These are phyloP conservation scores for Phortica magna DNA, from an alignment of 2,888 invertebrate genomes.

Conservation along the genomic window DNA sequence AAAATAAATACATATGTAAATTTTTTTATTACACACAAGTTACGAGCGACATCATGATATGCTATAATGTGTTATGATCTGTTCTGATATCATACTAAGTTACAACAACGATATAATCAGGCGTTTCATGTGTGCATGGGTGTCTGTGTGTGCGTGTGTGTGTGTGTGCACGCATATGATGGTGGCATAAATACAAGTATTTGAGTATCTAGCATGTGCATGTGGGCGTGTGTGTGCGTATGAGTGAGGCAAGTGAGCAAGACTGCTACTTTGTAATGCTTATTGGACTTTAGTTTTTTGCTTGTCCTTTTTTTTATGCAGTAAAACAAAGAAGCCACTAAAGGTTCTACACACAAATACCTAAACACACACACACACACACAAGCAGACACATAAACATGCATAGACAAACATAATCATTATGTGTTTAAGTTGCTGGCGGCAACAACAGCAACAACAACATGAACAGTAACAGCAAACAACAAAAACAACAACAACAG, in stretches of 20 bases:
- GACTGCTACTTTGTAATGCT: constrained; percentile 32
- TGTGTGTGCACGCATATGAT: background rate
- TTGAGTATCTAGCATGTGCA: constrained; percentile 4
- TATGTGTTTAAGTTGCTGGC: constrained; percentile 27
- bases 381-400: constrained; percentile 6
- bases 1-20: constrained; percentile 56
- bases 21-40: constrained; percentile 61
- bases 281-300: constrained; percentile 34
- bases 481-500: background rate
- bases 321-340: background rate
- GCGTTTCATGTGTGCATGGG: constrained; percentile 14
- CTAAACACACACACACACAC: background rate
- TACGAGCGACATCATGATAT: constrained; percentile 58
- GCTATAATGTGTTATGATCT: constrained; percentile 67
- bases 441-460: background rate
- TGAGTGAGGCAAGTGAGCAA: constrained; percentile 28
- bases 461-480: background rate
- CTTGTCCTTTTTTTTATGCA: constrained; percentile 20
- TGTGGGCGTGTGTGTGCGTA: constrained; percentile 14
- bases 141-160: constrained; percentile 17
- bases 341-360: constrained; percentile 9
- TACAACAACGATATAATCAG: constrained; percentile 24
- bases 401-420: constrained; percentile 27
- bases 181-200: constrained; percentile 15
- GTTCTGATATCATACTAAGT: constrained; percentile 60